Evolutionary conservation across 1,140 invertebrate genomes (phyloP).

Genomic region (honey bee (Apis mellifera)): Amel_HAv3.1 CM009945.2:7639001-7639500

Average conservation of each 20-base stretch:
- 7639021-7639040: not conserved
- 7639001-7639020: slow-evolving; percentile 12
- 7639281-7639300: slow-evolving; percentile 1
- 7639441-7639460: not conserved
- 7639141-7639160: not conserved
- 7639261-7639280: slow-evolving; percentile 24
- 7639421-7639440: slow-evolving; percentile 13
- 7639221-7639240: slow-evolving; percentile 25
- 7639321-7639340: too few species aligned
- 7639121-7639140: too few species aligned
- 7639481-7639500: not conserved
- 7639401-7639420: slow-evolving; percentile 59
- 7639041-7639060: not conserved
- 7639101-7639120: too few species aligned
- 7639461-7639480: not conserved
- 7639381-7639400: slow-evolving; percentile 65
- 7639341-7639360: too few species aligned
- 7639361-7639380: slow-evolving; percentile 47
- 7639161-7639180: not conserved
- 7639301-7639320: not conserved
- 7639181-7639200: too few species aligned
- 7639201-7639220: slow-evolving; percentile 11
- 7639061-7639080: too few species aligned
- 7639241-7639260: slow-evolving; percentile 1
- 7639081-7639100: too few species aligned